Base-by-base conservation (phyloP, 2,113 vertebrate genomes). In the Syrrhaptes paradoxus region DNA sequence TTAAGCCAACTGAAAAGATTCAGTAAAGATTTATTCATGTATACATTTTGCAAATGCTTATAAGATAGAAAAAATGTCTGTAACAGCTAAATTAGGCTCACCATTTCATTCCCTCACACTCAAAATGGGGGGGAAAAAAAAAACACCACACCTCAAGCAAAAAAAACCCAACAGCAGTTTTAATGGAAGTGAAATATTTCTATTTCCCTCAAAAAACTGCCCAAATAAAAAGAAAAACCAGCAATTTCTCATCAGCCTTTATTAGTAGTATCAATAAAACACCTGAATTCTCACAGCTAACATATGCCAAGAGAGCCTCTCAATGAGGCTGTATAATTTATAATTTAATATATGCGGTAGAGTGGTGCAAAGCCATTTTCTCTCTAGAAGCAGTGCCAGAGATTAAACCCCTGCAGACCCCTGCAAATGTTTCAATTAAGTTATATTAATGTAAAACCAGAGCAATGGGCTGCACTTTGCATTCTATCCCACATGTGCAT, bases 361-460 rank as follows among this genome's bases (percentile, higher is more conserved):
- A 84, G 80, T 87, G 87, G 4, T 89, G 65, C 84, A 96, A 67
- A 95, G 87, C 71, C 25, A 45, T 86, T 83, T 72, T 26, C 59
- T 52, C 67, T 93, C 62, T 70, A 85, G 71, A 25, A 94, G 58
- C 6, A 41, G 11, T 20, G 79, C 82, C 94, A 92, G 85, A 32
- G 31, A 62, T 59, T 31, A 83, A 62, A 73, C 45, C 81, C 82
- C 92, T 82, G 71, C 94, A 96, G 90, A 85, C 45, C 65, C 76
- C 90, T 76, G 66, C 81, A 71, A 80, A 38, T 5, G 13, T 41
- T 52, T n/a, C 61, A 52, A 18, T 57, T 15, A 61, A 51, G 13
- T 4, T 63, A 2, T 26, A 65, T 43, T 11, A 88, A 74, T 5
- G 2, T 20, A 68, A 83, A 58, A 38, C 10, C 59, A 3, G 51